A percentile compares a stretch with the other conserved stretches of the same genome.
phyloP scores from a whole-genome alignment of 2,797 vertebrate species.

The Ammospiza maritima region DNA sequence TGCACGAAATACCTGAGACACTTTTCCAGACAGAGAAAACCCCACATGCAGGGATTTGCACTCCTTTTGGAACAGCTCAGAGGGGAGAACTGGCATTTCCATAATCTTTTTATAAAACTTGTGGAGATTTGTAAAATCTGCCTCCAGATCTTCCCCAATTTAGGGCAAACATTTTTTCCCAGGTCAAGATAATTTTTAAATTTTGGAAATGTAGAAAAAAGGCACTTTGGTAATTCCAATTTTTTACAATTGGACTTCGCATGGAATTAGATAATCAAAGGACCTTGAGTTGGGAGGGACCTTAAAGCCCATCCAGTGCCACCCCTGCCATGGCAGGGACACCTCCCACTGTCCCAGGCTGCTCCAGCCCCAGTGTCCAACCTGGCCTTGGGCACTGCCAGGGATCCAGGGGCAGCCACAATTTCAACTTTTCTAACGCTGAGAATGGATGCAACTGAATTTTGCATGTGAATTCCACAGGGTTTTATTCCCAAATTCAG shows the following conservation, averaged over 20 bases:
- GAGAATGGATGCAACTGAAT: not conserved
- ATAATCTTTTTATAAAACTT: not conserved
- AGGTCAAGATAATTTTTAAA: not conserved
- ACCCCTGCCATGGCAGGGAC: not conserved
- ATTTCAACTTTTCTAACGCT: not conserved
- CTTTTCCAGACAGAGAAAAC: not conserved
- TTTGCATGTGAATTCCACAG: not conserved
- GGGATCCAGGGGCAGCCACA: not conserved
- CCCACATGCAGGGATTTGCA: not conserved
- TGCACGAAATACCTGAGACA: not conserved
- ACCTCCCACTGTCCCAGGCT: not conserved
- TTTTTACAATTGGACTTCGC: not conserved
- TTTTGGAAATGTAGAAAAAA: not conserved
- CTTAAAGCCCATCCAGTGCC: fast-evolving
- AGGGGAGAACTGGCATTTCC: not conserved
- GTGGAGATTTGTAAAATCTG: not conserved
- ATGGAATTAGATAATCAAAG: not conserved
- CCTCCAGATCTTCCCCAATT: fast-evolving
- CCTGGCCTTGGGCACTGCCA: not conserved
- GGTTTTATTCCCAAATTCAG: not conserved
- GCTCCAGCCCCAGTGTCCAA: not conserved
- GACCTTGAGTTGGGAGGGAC: not conserved
- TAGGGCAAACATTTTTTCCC: not conserved
- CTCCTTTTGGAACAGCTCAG: not conserved
- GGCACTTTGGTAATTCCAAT: not conserved